Conservation (phyloP, 1,140 invertebrate genomes). For the Drosophila ohnishii region DNA sequence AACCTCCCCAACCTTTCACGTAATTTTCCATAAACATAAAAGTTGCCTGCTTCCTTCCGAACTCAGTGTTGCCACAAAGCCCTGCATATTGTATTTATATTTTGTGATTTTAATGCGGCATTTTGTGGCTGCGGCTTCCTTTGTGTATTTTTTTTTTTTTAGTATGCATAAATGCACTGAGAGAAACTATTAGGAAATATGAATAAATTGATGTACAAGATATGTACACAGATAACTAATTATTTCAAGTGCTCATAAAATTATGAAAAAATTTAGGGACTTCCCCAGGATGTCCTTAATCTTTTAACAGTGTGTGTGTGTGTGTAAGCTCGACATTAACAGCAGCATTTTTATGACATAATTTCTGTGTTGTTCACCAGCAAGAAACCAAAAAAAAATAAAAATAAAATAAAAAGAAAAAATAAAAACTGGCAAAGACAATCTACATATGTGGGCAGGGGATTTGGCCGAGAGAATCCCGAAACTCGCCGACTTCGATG, state of each 20-base stretch:
- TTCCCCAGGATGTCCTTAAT: no score
- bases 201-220: neutral
- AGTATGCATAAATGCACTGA: constrained; percentile 13
- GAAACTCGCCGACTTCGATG: constrained; percentile 57
- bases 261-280: neutral
- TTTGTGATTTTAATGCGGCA: constrained; percentile 78
- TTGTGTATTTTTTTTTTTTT: constrained; percentile 2
- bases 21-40: constrained; percentile 77
- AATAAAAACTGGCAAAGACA: constrained; percentile 33
- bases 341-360: constrained; percentile 71
- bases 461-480: constrained; percentile 11
- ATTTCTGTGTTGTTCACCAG: constrained; percentile 63
- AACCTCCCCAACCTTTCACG: constrained; percentile 46
- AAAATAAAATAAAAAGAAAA: constrained; percentile 10
- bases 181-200: neutral
- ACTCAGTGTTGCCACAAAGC: constrained; percentile 40
- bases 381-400: constrained; percentile 16
- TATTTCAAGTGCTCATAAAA: neutral
- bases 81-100: constrained; percentile 77
- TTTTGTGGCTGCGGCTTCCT: constrained; percentile 65
- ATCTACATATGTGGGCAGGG: constrained; percentile 55
- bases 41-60: constrained; percentile 57
- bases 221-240: neutral
- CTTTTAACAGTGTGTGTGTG: neutral
- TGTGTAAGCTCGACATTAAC: constrained; percentile 56